Percentiles rank a stretch among this genome's conserved stretches.
phyloP scores from a whole-genome alignment of 2,888 invertebrate species.

The Drosophila anomalata region DNA sequence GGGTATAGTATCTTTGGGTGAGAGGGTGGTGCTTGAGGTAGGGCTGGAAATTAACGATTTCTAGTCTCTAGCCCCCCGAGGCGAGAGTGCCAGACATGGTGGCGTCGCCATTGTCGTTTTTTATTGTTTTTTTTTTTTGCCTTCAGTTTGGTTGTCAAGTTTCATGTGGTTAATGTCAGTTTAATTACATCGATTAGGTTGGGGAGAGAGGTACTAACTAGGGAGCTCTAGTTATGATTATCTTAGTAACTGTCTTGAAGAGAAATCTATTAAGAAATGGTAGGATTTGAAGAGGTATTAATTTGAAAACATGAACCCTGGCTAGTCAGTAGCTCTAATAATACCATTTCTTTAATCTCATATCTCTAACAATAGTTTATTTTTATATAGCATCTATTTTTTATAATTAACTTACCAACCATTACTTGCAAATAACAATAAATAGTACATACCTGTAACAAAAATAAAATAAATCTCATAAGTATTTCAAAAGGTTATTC shows the following conservation, averaged over 20 bases:
- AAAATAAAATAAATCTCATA: slow-evolving; percentile 2
- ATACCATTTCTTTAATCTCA: too few species aligned
- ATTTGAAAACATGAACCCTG: too few species aligned
- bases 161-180: slow-evolving; percentile 40
- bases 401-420: slow-evolving; percentile 12
- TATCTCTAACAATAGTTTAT: too few species aligned
- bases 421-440: slow-evolving; percentile 4
- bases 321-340: too few species aligned
- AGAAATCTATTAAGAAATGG: too few species aligned
- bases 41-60: slow-evolving; percentile 58
- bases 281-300: too few species aligned
- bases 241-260: too few species aligned
- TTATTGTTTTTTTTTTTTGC: slow-evolving; percentile 20
- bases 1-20: slow-evolving; percentile 5
- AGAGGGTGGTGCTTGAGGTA: not conserved
- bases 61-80: slow-evolving; percentile 3
- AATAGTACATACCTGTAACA: slow-evolving; percentile 64
- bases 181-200: slow-evolving; percentile 67
- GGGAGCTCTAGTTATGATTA: not conserved
- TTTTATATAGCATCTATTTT: too few species aligned
- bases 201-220: slow-evolving; percentile 5
- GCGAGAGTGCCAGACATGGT: slow-evolving; percentile 55
- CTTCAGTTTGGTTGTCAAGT: slow-evolving; percentile 12
- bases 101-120: slow-evolving; percentile 53
- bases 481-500: not conserved